Evolutionary conservation across 2,113 vertebrate species (phyloP).

Genomic region (Cinclus cinclus): DNA sequence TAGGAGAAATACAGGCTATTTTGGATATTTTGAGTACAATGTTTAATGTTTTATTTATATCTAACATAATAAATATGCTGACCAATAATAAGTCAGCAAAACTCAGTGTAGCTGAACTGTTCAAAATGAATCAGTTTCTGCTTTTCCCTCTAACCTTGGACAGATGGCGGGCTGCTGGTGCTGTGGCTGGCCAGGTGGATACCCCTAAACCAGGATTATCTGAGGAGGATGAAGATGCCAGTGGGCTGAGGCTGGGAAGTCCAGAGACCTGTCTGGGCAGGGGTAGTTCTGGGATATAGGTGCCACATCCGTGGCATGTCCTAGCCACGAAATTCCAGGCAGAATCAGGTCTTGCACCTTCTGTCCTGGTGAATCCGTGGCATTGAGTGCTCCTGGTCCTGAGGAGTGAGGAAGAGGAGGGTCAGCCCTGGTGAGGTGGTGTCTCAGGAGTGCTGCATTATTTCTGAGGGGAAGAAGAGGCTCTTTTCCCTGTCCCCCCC

Average conservation of each 20-base stretch:
- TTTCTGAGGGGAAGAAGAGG: not conserved
- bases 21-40: not conserved
- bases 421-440: not conserved
- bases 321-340: not conserved
- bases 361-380: not conserved
- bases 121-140: not conserved
- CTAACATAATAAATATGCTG: slow-evolving; percentile 8
- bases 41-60: slow-evolving; percentile 39
- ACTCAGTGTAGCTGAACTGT: not conserved
- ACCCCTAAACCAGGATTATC: not conserved
- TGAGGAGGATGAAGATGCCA: not conserved
- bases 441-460: rapidly evolving
- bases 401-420: not conserved
- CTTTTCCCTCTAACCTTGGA: not conserved
- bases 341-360: not conserved
- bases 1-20: not conserved
- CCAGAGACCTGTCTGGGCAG: not conserved
- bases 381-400: not conserved
- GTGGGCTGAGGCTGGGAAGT: not conserved
- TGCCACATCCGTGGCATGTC: not conserved
- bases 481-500: not conserved
- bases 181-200: not conserved
- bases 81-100: slow-evolving; percentile 37
- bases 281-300: not conserved
- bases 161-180: not conserved